Evolutionary conservation across 2,797 vertebrate genomes (phyloP).

Genomic region (Poliocrania exsul): DNA sequence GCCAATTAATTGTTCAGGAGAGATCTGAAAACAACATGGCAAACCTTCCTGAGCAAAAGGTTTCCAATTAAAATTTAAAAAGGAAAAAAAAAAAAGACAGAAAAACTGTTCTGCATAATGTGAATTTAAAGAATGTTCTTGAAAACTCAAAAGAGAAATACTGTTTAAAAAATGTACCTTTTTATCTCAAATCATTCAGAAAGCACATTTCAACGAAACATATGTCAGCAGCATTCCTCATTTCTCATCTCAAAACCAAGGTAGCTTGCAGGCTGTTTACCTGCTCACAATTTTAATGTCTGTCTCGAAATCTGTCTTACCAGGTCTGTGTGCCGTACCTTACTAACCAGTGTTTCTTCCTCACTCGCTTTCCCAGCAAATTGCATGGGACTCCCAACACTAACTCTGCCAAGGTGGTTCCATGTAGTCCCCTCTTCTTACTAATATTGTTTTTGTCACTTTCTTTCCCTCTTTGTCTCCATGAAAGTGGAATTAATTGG

Average conservation of each 20-base stretch:
- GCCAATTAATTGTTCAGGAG: not conserved
- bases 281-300: constrained; percentile 41
- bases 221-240: not conserved
- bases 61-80: not conserved
- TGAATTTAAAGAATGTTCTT: not conserved
- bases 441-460: constrained; percentile 41
- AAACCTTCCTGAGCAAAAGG: not conserved
- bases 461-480: constrained; percentile 42
- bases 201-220: constrained; percentile 30
- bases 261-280: not conserved
- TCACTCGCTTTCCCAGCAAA: constrained; percentile 35
- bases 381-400: constrained; percentile 24
- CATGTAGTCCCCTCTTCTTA: constrained; percentile 16
- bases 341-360: constrained; percentile 52
- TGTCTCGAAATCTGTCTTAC: constrained; percentile 39
- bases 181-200: not conserved
- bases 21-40: not conserved
- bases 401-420: constrained; percentile 15
- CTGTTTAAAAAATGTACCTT: not conserved
- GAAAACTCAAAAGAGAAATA: not conserved
- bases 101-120: not conserved
- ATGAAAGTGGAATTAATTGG: constrained; percentile 47
- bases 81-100: rapidly evolving
- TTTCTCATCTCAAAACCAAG: not conserved
- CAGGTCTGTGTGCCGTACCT: constrained; percentile 13